Evolutionary conservation across 2,888 invertebrate species (phyloP).

Genomic region (Scaptomyza tumidula): DNA sequence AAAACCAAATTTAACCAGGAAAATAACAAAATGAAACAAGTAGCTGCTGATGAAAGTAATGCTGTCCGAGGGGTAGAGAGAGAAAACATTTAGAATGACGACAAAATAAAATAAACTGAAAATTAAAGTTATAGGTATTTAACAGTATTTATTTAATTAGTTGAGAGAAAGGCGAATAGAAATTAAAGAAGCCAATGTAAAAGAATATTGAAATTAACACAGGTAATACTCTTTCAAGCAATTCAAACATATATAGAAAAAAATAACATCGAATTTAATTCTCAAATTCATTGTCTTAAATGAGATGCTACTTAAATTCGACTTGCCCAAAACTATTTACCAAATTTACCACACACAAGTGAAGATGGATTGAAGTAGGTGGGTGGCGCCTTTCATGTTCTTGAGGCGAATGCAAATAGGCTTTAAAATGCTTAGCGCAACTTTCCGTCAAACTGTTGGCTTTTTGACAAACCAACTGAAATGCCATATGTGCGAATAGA

Average conservation of each 20-base stretch:
- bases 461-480: conserved; percentile 64
- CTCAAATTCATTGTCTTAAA: neutral
- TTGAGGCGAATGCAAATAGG: conserved; percentile 61
- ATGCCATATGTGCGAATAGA: conserved; percentile 37
- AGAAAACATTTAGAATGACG: neutral
- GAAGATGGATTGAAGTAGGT: neutral
- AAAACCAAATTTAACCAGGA: conserved; percentile 24
- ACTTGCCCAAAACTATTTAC: conserved; percentile 15
- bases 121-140: conserved; percentile 38
- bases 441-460: conserved; percentile 77
- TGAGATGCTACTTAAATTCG: neutral
- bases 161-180: conserved; percentile 9
- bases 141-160: conserved; percentile 45
- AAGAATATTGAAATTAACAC: neutral
- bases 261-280: neutral
- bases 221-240: neutral
- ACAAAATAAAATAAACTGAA: conserved; percentile 1
- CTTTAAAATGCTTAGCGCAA: conserved; percentile 59
- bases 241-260: neutral
- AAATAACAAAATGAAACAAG: conserved; percentile 19
- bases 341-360: conserved; percentile 34
- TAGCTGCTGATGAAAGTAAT: conserved; percentile 64
- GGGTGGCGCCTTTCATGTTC: conserved; percentile 9
- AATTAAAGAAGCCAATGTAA: neutral
- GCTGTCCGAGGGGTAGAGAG: conserved; percentile 23